Evolutionary conservation across 2,888 invertebrate genomes (phyloP).

Genomic region (Venusia cambrica): DNA sequence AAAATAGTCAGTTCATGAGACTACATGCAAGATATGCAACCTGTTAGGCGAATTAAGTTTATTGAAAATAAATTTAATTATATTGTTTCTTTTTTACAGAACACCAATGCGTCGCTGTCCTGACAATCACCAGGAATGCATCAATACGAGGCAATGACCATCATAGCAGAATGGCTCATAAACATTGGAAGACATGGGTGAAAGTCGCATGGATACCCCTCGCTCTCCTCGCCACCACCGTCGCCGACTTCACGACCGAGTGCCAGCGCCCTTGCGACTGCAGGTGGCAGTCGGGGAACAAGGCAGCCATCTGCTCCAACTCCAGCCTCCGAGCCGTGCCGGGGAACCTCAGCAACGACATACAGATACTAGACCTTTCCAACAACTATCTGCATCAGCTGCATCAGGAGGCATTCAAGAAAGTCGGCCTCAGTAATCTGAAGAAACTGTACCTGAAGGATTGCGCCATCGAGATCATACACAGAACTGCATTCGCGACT

Average conservation of each 20-base stretch:
- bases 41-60: no score
- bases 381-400: constrained; percentile 85
- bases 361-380: constrained; percentile 87
- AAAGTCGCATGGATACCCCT: constrained; percentile 59
- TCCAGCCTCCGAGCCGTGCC: constrained; percentile 86
- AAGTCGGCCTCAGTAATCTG: constrained; percentile 87
- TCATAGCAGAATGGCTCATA: constrained; percentile 73
- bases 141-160: constrained; percentile 71
- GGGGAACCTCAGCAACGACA: constrained; percentile 85
- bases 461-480: constrained; percentile 86
- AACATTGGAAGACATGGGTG: constrained; percentile 75
- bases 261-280: constrained; percentile 89
- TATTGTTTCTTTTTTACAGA: constrained; percentile 55
- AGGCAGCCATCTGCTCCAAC: constrained; percentile 90
- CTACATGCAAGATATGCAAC: no score
- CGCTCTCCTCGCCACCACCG: constrained; percentile 53
- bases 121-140: constrained; percentile 63
- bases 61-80: not conserved
- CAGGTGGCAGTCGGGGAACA: constrained; percentile 92
- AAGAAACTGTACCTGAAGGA: constrained; percentile 90
- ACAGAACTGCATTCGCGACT: constrained; percentile 87
- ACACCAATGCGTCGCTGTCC: constrained; percentile 57
- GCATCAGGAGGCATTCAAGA: constrained; percentile 84
- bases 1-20: no score
- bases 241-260: constrained; percentile 81